Evolutionary conservation across 35 echinoderm and acorn worm species (phyloP), one percentile per base, ranked within the genome.

Genomic region (Apostichopus parvimensis): DNA sequence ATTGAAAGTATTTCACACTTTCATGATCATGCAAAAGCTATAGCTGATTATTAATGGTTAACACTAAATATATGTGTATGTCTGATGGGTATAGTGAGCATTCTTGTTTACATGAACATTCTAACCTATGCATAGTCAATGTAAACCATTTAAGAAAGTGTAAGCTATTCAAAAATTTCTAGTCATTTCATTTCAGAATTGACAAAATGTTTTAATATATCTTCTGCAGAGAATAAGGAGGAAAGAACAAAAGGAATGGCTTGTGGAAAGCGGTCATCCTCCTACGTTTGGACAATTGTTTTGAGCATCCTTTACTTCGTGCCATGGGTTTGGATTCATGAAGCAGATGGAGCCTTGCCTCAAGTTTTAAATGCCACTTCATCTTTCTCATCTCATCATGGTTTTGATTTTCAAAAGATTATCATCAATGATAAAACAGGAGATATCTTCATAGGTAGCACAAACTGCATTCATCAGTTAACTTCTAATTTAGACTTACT

Each of bases 401-500:
- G 90, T 1, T 68, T 60, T 25, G 90, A 92, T 18, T 92, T 98
- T 60, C 93, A 98, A 54, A 92, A 95, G 77, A 57, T 93, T 17
- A 76, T 80, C 2, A 62, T 98, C 4, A 80, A 80, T 57, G 54
- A 24, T 61, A 75, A 80, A 6, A 98, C 72, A 0, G 94, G 94
- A 21, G 87, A 98, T 75, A 57, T 98, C 6, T 98, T 93, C 65
- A 9, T 98, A 5, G 96, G 96, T 70, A 93, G 85, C n/a, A 95
- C 88, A 24, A 98, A 98, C 73, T 84, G 87, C 24, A 82, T 98
- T 20, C 95, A 95, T 83, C 80, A 98, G 23, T 71, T 98, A 55
- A 73, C 21, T 59, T 57, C 79, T 17, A 72, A 95, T 87, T 79
- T 98, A 52, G 64, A 78, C 2, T 70, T 95, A 26, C 5, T 21